Evolutionary conservation across 2,797 vertebrate species (phyloP), one percentile per base, ranked within the genome.

Genomic region (Gallinago solitaria): DNA sequence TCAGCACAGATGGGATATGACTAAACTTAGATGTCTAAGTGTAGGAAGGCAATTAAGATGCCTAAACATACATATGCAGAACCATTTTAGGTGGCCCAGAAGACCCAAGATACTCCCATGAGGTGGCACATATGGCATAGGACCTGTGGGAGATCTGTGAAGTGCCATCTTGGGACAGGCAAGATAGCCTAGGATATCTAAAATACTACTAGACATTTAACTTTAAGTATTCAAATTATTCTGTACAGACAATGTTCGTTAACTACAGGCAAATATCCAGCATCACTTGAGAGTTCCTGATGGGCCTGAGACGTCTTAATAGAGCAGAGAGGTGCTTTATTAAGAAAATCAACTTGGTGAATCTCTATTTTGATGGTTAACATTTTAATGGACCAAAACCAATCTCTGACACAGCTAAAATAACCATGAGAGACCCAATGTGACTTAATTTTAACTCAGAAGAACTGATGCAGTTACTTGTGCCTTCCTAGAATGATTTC

Each of bases 301-400:
- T 11, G 35, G 20, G 12, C 45, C 17, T 70, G 43, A 63, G 51
- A 30, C 9, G 3, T 13, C n/a, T 86, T 0, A 0, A 7, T 2
- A 57, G 33, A 60, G 35, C 41, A 43, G 35, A 80, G 32, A 51
- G 5, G 10, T 69, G 32, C n/a, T 67, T 32, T n/a, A 47, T 70
- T 63, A 43, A 77, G 30, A 41, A 74, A 59, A 25, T 37, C 35
- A 37, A 32, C 33, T 50, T 70, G 33, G 23, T 60, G 13, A 91
- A 68, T 60, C 45, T 75, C 0, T 81, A 59, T 56, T 59, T 43
- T 27, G 37, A 50, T 23, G 56, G 67, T 20, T 67, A 77, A 54
- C 17, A 37, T 68, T 89, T 78, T 71, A 75, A 56, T 41, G 41
- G 45, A 18, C 39, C 41, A 78, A 56, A 93, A 20, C 23, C 45